Evolutionary conservation across 53 echinoderm and acorn worm genomes (phyloP), one percentile per base, ranked within the genome.

Genomic region (Holothuria leucospilota): DNA sequence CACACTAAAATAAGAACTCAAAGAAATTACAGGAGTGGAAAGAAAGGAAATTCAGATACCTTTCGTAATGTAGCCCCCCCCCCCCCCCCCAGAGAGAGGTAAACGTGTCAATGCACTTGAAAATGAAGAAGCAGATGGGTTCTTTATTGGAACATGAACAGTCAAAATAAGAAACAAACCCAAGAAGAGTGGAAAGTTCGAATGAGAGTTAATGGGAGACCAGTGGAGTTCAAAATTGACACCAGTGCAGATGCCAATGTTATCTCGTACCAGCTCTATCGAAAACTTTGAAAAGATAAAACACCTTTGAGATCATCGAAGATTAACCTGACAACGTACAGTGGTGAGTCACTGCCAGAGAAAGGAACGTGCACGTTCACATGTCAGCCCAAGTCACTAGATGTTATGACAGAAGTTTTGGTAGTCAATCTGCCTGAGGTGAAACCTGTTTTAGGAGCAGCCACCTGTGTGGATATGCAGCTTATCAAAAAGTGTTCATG

Each of bases 201-300:
- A 5, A 29, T 69, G 9, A 28, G 38, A 29, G 38, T 69, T 8
- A 69, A 69, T 4, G 69, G 69, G 29, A 69, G 29, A 28, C 28
- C 29, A 69, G 29, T 69, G 0, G 16, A 29, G 38, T 69, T 69
- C 16, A 23, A 69, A 26, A 24, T 69, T 30, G 27, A 69, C 38
- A 69, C 69, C 7, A 28, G 69, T 26, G 69, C 69, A 26, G 69
- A 69, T 30, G 69, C 69, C 0, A 69, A 69, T 16, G 38, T 69
- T 26, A 49, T 49, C 13, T 49, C 49, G 1, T 6, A 49, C 13
- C 49, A 49, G 9, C 29, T 26, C 14, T 69, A 24, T 16, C 4
- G 29, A 34, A 3, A 29, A 30, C 27, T 28, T 39, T 14, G 38
- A n/a, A n/a, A 9, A 29, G 29, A 26, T 5, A n/a, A 69, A 18